Base-by-base conservation (phyloP, 1,140 invertebrate species). In the Spodoptera litura region DNA sequence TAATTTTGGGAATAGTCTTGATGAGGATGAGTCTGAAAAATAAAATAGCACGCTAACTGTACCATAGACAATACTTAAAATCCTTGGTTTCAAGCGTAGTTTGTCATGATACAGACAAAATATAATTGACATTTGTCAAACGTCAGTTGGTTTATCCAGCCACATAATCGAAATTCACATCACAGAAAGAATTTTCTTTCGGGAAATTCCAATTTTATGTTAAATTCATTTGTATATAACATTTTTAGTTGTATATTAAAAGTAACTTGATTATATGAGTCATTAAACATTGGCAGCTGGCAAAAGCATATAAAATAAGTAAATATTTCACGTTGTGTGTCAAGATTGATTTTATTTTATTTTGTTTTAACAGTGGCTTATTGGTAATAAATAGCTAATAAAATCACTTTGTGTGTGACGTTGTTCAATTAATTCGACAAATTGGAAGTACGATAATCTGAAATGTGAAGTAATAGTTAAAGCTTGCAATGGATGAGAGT, bases 311-410 rank as follows among this genome's bases (percentile, higher is more conserved):
- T 72, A 76, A 78, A 80, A 83, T 82, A 88, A 84, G 87, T 89
- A 90, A 88, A 88, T 90, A 88, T 88, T 80, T 81, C 78, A 84
- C 80, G 81, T 87, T 87, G 87, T 88, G 80, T 91, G 86, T 89
- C 82, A 84, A 81, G 84, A 89, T 90, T 89, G 87, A 90, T 92
- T 94, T 92, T 89, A 89, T 91, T 93, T 91, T 90, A 88, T 92
- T 93, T 91, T 85, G 81, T 89, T 87, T 85, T 87, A 90, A 89
- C 88, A 88, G 91, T 91, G 90, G 92, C 91, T 94, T 94, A 88
- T 92, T 94, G 87, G 85, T 92, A 91, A 85, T 51, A 92, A 58
- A 93, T 93, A 89, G 90, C 90, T 92, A 87, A 86, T 85, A 88
- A 84, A 89, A 86, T 90, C 88, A 94, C 90, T 88, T 87, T 88